Evolutionary conservation across 1,140 invertebrate genomes (phyloP).

Genomic region (Diplogasteroides magnus): DNA sequence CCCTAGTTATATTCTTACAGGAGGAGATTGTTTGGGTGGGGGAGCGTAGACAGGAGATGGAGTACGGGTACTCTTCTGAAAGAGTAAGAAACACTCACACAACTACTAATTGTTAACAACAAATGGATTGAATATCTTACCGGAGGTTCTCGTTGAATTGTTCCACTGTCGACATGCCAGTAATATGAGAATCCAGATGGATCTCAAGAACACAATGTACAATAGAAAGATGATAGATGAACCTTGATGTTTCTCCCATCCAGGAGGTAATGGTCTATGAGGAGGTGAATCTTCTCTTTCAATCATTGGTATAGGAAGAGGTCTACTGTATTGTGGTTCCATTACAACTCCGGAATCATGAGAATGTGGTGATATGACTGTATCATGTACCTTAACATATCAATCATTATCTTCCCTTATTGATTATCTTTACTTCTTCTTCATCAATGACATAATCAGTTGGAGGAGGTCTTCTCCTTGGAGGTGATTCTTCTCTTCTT

Average conservation of each 20-base stretch:
- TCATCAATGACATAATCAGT: constrained; percentile 44
- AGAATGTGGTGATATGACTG: constrained; percentile 47
- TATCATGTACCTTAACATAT: constrained; percentile 14
- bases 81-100: no score
- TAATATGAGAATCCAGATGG: constrained; percentile 69
- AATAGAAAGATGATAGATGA: no score
- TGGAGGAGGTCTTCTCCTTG: constrained; percentile 32
- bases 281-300: constrained; percentile 39
- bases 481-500: constrained; percentile 33
- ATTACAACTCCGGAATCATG: constrained; percentile 51
- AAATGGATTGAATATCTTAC: constrained; percentile 38
- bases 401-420: constrained; percentile 9
- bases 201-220: no score
- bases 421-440: constrained; percentile 30
- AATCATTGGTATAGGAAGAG: constrained; percentile 27
- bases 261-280: constrained; percentile 7
- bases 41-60: constrained; percentile 1
- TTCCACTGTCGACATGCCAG: constrained; percentile 96
- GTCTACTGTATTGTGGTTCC: constrained; percentile 45
- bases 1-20: no score
- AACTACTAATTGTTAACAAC: no score
- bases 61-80: no score
- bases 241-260: constrained; percentile 53
- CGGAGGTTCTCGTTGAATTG: constrained; percentile 81
- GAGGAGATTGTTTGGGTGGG: background rate